Percentiles rank a stretch among this genome's conserved stretches.
Conservation (phyloP, 37 sponge, comb jelly and placozoan genomes). For the Aphrocallistes beatrix region DNA sequence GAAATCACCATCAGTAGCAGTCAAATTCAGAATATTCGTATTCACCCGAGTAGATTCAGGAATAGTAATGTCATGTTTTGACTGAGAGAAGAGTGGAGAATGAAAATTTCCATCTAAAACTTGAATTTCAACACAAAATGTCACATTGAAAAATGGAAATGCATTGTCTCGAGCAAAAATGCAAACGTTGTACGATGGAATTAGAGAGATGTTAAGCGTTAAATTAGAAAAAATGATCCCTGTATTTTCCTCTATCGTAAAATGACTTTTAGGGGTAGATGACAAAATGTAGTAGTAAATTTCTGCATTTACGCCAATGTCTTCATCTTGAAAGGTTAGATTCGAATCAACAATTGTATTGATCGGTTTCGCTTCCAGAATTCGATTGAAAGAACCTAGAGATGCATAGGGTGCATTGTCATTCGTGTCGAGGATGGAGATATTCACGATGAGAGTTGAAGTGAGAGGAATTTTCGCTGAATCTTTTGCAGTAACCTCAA, state of each 20-base stretch:
- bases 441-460: not conserved
- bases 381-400: not conserved
- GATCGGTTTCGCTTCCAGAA: conserved; percentile 3
- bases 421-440: not conserved
- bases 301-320: not conserved
- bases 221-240: not conserved
- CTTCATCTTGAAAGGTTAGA: not conserved
- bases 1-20: not conserved
- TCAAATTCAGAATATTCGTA: not conserved
- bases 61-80: not conserved
- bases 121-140: not conserved
- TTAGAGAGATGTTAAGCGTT: not conserved
- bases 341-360: not conserved
- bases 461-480: not conserved
- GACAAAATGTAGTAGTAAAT: not conserved
- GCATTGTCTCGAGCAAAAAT: not conserved
- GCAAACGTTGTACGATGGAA: not conserved
- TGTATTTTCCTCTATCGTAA: not conserved
- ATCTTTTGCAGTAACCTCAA: not conserved
- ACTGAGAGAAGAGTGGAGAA: not conserved
- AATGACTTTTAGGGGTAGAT: not conserved
- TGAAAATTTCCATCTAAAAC: not conserved
- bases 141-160: not conserved
- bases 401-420: not conserved
- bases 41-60: not conserved